A percentile compares a stretch with the other conserved stretches of the same genome.
phyloP scores from a whole-genome alignment of 2,797 vertebrate species.

The Cynopterus sphinx region DNA sequence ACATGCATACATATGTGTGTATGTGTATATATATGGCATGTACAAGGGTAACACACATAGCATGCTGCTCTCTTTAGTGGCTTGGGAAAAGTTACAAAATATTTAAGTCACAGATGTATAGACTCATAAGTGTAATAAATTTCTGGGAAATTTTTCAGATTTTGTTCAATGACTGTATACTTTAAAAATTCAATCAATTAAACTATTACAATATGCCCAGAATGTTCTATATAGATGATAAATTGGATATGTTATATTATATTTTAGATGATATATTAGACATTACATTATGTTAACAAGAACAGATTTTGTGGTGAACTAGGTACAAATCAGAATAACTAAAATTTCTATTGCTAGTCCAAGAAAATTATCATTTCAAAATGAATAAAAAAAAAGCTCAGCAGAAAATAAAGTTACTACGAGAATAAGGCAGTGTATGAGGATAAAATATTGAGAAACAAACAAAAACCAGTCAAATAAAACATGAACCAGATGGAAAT shows the following conservation, averaged over 20 bases:
- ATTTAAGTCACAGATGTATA: neutral
- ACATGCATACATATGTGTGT: neutral
- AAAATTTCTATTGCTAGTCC: neutral
- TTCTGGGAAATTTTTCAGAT: conserved; percentile 4
- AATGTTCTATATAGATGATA: neutral
- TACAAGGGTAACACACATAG: neutral
- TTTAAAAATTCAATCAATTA: conserved; percentile 43
- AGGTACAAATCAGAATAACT: neutral
- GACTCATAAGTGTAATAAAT: neutral
- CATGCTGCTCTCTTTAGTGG: neutral
- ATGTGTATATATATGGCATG: neutral
- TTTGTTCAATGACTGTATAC: neutral
- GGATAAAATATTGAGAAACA: neutral
- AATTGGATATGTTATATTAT: neutral
- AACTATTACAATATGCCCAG: neutral
- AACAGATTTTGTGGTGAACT: conserved; percentile 49
- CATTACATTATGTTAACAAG: conserved; percentile 2
- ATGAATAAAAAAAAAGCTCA: neutral
- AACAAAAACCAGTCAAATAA: neutral
- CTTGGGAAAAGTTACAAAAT: neutral
- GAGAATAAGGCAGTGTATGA: neutral
- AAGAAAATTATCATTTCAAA: neutral
- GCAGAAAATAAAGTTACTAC: neutral
- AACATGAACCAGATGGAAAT: neutral
- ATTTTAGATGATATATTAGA: neutral